Evolutionary conservation across 2,888 invertebrate species (phyloP), one percentile per base, ranked within the genome.

Genomic region (Panopea generosa): DNA sequence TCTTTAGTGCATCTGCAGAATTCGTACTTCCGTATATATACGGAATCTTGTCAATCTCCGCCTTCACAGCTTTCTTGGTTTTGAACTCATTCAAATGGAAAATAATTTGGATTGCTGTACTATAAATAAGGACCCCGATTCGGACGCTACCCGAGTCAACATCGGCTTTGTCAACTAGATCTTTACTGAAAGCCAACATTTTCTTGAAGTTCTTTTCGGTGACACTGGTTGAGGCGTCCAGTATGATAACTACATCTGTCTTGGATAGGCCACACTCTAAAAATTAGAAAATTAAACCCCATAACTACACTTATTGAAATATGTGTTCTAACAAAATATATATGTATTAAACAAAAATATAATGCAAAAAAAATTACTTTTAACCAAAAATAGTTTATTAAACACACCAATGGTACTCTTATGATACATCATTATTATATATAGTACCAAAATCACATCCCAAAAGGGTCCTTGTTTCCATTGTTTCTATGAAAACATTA

Each of bases 221-320:
- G 7, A 89, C 87, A 61, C 89, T 89, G n/a, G 90, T 90, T 2
- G 91, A 91, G 14, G 86, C 83, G 67, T 87, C 86, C n/a, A 87
- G 73, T 16, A 87, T 80, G 33, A 87, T 78, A 14, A 86, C 77
- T 2, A 85, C 74, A 49, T 86, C 86, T 2, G 84, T 72, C 33
- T 68, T 77, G 1, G 82, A 71, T 11, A 80, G 68, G 2, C 80
- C 80, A 52, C 86, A 87, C 33, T 62, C 78, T 76, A 69, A 50
- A 53, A 66, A n/a, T n/a, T n/a, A n/a, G n/a, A n/a, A n/a, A n/a
- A n/a, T n/a, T n/a, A n/a, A n/a, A n/a, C n/a, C n/a, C n/a, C n/a
- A n/a, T n/a, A n/a, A n/a, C n/a, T n/a, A n/a, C n/a, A n/a, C n/a
- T n/a, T n/a, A n/a, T n/a, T n/a, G n/a, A n/a, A n/a, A n/a, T n/a